A percentile compares a stretch with the other conserved stretches of the same genome.
These are phyloP conservation scores for Leptopilina drosophilae DNA, from an alignment of 2,888 invertebrate species.

Conservation along the genomic window DNA sequence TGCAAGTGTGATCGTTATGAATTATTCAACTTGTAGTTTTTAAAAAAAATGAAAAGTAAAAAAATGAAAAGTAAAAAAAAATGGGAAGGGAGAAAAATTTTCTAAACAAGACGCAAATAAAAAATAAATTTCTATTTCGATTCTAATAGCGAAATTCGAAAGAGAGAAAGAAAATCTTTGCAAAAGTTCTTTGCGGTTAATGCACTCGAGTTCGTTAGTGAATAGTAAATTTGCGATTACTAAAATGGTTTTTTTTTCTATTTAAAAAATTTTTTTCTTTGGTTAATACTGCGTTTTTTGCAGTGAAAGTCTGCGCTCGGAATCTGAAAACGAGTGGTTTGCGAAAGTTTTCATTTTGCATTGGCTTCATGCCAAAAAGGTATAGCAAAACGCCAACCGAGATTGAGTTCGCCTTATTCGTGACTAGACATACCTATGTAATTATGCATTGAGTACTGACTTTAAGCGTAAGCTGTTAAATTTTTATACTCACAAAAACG, in stretches of 20 bases:
- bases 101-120: too few species aligned
- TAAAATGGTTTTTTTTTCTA: conserved; percentile 23
- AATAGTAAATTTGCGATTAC: conserved; percentile 24
- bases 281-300: conserved; percentile 21
- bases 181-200: conserved; percentile 11
- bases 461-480: conserved; percentile 9
- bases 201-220: conserved; percentile 31
- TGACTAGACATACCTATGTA: conserved; percentile 27
- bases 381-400: conserved; percentile 50
- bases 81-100: not conserved
- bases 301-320: not conserved
- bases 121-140: too few species aligned
- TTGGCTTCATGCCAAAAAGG: conserved; percentile 59
- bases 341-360: conserved; percentile 56
- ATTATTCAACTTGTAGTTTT: not conserved
- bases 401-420: conserved; percentile 55
- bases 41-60: not conserved
- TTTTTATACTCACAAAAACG: not conserved
- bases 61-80: too few species aligned
- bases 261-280: not conserved
- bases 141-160: too few species aligned
- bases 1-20: conserved; percentile 7
- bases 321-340: conserved; percentile 27
- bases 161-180: not conserved
- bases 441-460: conserved; percentile 17